Evolutionary conservation across 1,140 invertebrate genomes (phyloP).

Genomic region (Neocloeon triangulifer): DNA sequence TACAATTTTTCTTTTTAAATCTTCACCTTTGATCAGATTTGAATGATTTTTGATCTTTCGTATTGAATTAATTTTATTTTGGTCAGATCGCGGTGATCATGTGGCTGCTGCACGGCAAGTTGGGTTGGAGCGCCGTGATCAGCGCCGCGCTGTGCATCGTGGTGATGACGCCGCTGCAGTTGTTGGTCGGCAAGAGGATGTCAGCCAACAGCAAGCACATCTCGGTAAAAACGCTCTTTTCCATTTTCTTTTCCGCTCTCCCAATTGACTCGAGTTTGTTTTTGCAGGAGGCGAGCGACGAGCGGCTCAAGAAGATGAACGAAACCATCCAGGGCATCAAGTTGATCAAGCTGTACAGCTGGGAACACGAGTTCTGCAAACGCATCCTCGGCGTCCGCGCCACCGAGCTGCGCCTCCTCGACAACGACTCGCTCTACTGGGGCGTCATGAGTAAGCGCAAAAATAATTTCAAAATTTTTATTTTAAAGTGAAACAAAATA

Average conservation of each 20-base stretch:
- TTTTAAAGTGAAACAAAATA: too few relatives aligned
- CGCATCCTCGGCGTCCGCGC: constrained; percentile 37
- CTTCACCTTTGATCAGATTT: too few relatives aligned
- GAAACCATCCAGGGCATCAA: constrained; percentile 63
- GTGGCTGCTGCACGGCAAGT: constrained; percentile 45
- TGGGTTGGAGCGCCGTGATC: constrained; percentile 55
- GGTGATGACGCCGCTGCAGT: constrained; percentile 45
- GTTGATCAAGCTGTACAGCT: constrained; percentile 58
- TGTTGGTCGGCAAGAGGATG: constrained; percentile 44
- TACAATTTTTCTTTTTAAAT: too few relatives aligned
- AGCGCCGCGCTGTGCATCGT: constrained; percentile 43
- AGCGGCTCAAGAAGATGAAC: constrained; percentile 46
- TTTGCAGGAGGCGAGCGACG: constrained; percentile 39
- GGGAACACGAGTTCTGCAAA: constrained; percentile 49
- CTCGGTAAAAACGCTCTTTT: constrained; percentile 23
- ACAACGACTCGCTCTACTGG: constrained; percentile 50
- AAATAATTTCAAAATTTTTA: too few relatives aligned
- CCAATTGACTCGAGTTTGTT: constrained; percentile 5
- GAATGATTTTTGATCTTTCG: too few relatives aligned
- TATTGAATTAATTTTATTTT: too few relatives aligned
- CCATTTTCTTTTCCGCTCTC: constrained; percentile 3
- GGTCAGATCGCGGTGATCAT: constrained; percentile 50
- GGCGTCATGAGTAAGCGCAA: constrained; percentile 48
- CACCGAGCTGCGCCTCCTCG: constrained; percentile 44
- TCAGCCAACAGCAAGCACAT: constrained; percentile 40